phyloP scores from a whole-genome alignment of 1,140 invertebrate genomes.

The Uloborus diversus region DNA sequence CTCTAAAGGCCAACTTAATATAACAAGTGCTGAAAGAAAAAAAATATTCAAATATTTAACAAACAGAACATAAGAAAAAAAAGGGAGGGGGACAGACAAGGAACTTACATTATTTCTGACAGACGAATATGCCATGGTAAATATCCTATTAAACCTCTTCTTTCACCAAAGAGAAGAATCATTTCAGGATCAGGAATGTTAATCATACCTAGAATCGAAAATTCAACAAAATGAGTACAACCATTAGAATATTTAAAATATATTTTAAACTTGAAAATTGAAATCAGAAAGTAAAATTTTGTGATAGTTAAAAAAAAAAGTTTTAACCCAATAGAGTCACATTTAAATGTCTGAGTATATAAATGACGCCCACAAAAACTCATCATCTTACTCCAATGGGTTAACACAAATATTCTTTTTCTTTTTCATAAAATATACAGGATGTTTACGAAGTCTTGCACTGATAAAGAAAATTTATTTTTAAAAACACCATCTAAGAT shows the following conservation, averaged over 20 bases:
- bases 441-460: no score
- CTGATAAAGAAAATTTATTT: no score
- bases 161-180: conserved; percentile 27
- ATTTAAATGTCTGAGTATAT: background rate
- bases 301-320: background rate
- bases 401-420: no score
- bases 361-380: background rate
- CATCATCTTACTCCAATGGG: no score
- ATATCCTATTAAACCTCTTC: conserved; percentile 39
- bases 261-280: background rate
- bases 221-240: no score
- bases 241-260: background rate
- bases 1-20: no score
- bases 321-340: background rate
- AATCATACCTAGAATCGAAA: conserved; percentile 13
- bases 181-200: conserved; percentile 42
- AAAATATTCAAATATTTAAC: no score
- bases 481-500: no score
- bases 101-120: conserved; percentile 38
- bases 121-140: conserved; percentile 47
- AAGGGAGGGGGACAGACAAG: no score
- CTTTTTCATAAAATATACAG: no score
- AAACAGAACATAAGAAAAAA: no score
- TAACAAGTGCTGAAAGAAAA: no score
- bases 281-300: background rate